Evolutionary conservation across 2,888 invertebrate genomes (phyloP).

Genomic region (Lymantria dispar): DNA sequence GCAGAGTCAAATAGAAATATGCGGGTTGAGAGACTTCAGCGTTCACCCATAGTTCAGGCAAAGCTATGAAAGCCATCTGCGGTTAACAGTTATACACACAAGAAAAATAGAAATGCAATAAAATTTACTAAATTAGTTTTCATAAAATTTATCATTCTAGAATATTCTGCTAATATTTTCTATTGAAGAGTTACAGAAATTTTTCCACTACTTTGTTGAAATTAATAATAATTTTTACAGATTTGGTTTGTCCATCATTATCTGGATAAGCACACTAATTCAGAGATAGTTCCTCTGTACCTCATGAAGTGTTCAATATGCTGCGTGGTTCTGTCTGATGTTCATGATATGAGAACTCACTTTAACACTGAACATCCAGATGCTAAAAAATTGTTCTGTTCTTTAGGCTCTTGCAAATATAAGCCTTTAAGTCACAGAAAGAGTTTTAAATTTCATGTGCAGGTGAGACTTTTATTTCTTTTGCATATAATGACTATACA

Average conservation of each 20-base stretch:
- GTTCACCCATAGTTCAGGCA: no score
- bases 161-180: no score
- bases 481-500: neutral
- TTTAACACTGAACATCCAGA: slow-evolving; percentile 60
- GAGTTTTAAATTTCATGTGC: slow-evolving; percentile 70
- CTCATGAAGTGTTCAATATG: slow-evolving; percentile 70
- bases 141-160: no score
- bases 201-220: neutral
- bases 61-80: no score
- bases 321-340: slow-evolving; percentile 48
- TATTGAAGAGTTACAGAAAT: no score
- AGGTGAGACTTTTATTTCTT: slow-evolving; percentile 43
- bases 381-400: slow-evolving; percentile 66
- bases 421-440: slow-evolving; percentile 68
- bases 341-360: slow-evolving; percentile 63
- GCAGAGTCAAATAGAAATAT: no score
- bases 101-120: no score
- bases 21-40: no score
- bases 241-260: slow-evolving; percentile 69
- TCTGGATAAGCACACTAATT: slow-evolving; percentile 49
- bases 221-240: slow-evolving; percentile 33
- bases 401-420: slow-evolving; percentile 60
- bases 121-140: no score
- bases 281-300: slow-evolving; percentile 34
- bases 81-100: no score